Evolutionary conservation across 2,113 vertebrate species (phyloP), one percentile per base, ranked within the genome.

Genomic region (Anser brachyrhynchus): DNA sequence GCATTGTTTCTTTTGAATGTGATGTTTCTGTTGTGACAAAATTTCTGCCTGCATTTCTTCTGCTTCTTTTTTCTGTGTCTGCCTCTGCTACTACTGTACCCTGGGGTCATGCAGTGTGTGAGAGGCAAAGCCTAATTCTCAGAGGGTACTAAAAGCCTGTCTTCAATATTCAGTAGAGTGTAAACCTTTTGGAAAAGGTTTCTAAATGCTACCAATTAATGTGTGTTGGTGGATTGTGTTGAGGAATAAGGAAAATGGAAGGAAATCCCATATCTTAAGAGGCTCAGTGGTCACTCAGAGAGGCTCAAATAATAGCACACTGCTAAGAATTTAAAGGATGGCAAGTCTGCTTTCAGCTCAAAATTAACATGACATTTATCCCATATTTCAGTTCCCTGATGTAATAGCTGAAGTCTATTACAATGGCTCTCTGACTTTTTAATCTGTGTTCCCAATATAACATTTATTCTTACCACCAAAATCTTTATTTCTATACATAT

Each of bases 111-210:
- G 46, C 77, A 80, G 21, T 41, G 19, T 55, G 28, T 79, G 37
- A 80, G 22, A 88, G 43, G 70, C 69, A 70, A 54, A 77, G 21
- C 3, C n/a, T 93, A 74, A 71, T 72, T 83, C 77, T 94, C 61
- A 46, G 37, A 26, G 25, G 67, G 10, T 78, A 72, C 65, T 59
- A 91, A 65, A 29, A 92, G 59, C 15, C 31, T 37, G 10, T 54
- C 78, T 91, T 74, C 83, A 92, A 13, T 51, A 19, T 31, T 82
- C 18, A 20, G 52, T 77, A 23, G 17, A 64, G 28, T 58, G 35
- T 21, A 89, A 84, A 21, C 18, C 10, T 87, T 7, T 64, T 84
- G 57, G 52, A 89, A 95, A 95, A 92, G 62, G 70, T 94, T 92
- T 90, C 20, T 62, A 92, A 97, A 87, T 84, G 20, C 9, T 84